Conservation (phyloP, 2,113 vertebrate genomes). For the Pedetes capensis region DNA sequence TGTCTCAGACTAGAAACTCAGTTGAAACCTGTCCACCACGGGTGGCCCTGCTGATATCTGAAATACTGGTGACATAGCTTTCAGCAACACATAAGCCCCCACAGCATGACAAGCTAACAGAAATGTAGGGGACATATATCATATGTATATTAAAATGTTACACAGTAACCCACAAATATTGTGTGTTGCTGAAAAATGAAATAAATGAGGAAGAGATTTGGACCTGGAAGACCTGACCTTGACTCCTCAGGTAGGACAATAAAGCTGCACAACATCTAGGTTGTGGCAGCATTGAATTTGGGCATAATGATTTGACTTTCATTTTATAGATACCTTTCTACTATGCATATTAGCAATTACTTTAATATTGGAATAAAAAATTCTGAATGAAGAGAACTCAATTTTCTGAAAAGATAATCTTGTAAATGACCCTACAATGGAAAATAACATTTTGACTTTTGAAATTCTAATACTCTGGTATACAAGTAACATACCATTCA, state of each 20-base stretch:
- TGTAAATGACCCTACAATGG: not conserved
- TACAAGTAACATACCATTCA: not conserved
- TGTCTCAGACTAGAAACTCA: too few relatives aligned
- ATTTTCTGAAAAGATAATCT: not conserved
- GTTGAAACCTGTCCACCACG: too few relatives aligned
- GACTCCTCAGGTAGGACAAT: not conserved
- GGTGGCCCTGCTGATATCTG: too few relatives aligned
- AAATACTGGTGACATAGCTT: too few relatives aligned
- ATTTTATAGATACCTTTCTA: not conserved
- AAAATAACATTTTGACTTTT: slow-evolving; percentile 16
- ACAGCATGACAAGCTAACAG: too few relatives aligned
- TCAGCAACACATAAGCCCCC: too few relatives aligned
- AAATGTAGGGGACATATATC: too few relatives aligned
- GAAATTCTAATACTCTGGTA: not conserved
- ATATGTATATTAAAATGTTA: not conserved
- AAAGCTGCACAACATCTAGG: not conserved
- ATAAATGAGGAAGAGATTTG: not conserved
- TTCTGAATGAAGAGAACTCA: not conserved
- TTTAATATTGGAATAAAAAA: not conserved
- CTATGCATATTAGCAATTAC: not conserved
- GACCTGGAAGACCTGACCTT: not conserved
- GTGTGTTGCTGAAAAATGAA: not conserved
- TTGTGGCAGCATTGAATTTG: not conserved
- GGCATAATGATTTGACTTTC: not conserved
- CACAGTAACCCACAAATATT: not conserved